Evolutionary conservation across 2,797 vertebrate genomes (phyloP), one percentile per base, ranked within the genome.

Genomic region (Semaprochilodus insignis): DNA sequence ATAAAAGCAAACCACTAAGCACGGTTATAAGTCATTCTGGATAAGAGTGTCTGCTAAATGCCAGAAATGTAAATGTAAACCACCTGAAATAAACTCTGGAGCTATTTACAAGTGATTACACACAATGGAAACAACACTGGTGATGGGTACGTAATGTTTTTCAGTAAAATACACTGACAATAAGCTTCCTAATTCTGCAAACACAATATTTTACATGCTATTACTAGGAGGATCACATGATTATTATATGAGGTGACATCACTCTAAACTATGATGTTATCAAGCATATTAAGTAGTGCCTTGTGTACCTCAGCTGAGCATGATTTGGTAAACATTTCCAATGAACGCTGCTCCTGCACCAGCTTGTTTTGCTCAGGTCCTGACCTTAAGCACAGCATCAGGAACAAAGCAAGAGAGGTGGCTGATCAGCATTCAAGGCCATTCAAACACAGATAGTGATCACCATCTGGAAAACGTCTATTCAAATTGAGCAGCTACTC

Each of bases 391-490:
- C 62, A 65, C 1, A 31, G 62, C 62, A 65, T 6, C 4, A 65
- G 15, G 59, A 62, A 17, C 60, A 63, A 63, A 63, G 62, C 62
- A 65, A 31, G 25, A 63, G 60, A 71, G n/a, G 69, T 72, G 23
- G 16, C 23, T 54, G 23, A 72, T 16, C 34, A 27, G 15, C 23
- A 54, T 25, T 31, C 48, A 54, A 54, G 70, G 48, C 23, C 70
- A 52, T 27, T 52, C 23, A 72, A 52, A 31, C 14, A 72, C 48
- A 72, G 70, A 72, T 72, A 72, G 23, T 19, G 23, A 52, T 27
- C 51, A 27, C 21, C 70, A 72, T 51, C 70, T 72, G 70, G 70
- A 54, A 72, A 72, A 72, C 6, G 25, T 72, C 70, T 72, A 8
- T 52, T 72, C n/a, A 72, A 54, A 27, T 54, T 54, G 23, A 27